Evolutionary conservation across 2,113 vertebrate genomes (phyloP).

Genomic region (Panurus biarmicus): DNA sequence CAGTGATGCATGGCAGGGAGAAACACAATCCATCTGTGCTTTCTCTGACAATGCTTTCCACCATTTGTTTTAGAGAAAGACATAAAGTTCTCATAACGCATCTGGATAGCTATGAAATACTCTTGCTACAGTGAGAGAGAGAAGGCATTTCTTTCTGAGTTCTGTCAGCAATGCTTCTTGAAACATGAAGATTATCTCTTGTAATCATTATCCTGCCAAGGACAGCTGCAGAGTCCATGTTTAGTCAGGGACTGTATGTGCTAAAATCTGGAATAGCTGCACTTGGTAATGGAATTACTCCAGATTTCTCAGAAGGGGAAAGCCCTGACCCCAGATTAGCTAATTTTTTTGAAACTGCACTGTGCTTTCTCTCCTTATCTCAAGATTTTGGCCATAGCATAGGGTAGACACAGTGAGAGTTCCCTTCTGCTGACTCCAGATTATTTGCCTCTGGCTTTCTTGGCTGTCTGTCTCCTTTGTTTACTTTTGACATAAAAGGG

Average conservation of each 20-base stretch:
- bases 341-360: background rate
- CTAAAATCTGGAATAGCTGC: background rate
- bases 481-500: background rate
- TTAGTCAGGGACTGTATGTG: background rate
- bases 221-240: constrained; percentile 24
- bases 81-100: constrained; percentile 53
- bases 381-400: background rate
- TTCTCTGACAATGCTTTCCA: constrained; percentile 41
- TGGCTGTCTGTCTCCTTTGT: background rate
- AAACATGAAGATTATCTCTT: constrained; percentile 37
- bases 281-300: background rate
- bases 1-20: constrained; percentile 14
- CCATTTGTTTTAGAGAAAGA: constrained; percentile 50
- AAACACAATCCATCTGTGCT: constrained; percentile 49
- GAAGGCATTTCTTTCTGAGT: constrained; percentile 14
- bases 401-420: background rate
- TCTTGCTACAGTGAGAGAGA: background rate
- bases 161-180: constrained; percentile 1
- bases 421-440: background rate
- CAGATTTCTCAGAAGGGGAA: background rate
- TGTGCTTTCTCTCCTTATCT: background rate
- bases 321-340: background rate
- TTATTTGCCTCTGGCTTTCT: background rate
- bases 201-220: constrained; percentile 12
- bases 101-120: constrained; percentile 52